A percentile compares a stretch with the other conserved stretches of the same genome.
phyloP scores from a whole-genome alignment of 2,888 invertebrate genomes.

The Calliphora vomitoria region DNA sequence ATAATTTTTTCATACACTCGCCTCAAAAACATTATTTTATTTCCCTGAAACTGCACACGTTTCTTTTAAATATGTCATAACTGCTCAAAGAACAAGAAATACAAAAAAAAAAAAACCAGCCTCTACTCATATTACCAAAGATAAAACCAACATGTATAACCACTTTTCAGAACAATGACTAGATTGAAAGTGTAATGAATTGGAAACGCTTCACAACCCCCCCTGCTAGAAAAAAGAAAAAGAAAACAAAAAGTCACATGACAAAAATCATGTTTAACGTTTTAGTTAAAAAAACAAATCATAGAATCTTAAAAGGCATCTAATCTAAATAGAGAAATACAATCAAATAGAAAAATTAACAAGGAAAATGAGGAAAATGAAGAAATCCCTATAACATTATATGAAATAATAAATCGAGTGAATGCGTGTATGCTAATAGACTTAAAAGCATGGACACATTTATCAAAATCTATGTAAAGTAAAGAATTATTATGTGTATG shows the following conservation, averaged over 20 bases:
- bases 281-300: constrained; percentile 1
- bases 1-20: no score
- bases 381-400: constrained; percentile 21
- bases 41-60: not conserved
- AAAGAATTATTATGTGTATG: constrained; percentile 6
- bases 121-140: not conserved
- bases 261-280: constrained; percentile 28
- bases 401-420: constrained; percentile 60
- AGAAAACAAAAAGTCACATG: constrained; percentile 15
- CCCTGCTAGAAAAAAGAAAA: not conserved
- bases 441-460: constrained; percentile 67
- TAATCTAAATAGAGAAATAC: constrained; percentile 45
- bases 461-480: constrained; percentile 51
- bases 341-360: constrained; percentile 50
- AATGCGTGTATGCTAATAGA: constrained; percentile 73
- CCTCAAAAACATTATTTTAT: no score
- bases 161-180: constrained; percentile 39
- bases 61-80: not conserved
- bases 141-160: constrained; percentile 9
- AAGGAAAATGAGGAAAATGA: constrained; percentile 10
- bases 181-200: constrained; percentile 51
- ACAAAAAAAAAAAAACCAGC: no score
- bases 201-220: constrained; percentile 51
- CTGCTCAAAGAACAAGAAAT: not conserved
- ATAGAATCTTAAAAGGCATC: constrained; percentile 30